Evolutionary conservation across 1,140 invertebrate species (phyloP), one percentile per base, ranked within the genome.

Genomic region (Dermatophagoides farinae): DNA sequence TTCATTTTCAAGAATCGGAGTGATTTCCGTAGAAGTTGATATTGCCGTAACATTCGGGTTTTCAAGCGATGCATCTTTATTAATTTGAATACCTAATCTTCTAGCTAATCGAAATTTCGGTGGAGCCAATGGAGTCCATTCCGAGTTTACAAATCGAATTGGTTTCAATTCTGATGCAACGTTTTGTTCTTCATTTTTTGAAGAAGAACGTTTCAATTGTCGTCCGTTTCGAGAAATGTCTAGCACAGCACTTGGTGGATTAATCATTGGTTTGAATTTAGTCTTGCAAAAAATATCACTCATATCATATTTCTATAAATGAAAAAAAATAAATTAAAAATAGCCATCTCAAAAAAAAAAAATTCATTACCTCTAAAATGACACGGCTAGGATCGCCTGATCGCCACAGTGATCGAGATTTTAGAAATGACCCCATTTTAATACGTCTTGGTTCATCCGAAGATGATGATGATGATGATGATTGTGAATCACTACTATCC

Each of bases 241-340:
- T 31, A 31, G 8, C 8, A 31, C 31, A 4, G 31, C 31, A 31
- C 31, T 31, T 8, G 31, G 31, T 31, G 31, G 31, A 31, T 31
- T 44, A 5, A 20, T 38, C 16, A 55, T 55, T 55, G 53, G 53
- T 25, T 55, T 55, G 38, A 55, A 55, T 44, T 31, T 31, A 5
- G 53, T 55, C 25, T 55, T 55, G 23, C 53, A 55, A 44, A 55
- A 55, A 40, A 55, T 55, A 23, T 55, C 53, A 23, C 53, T 55
- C 53, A 55, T 55, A 23, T 55, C 53, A 25, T 55, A 55, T 38
- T 55, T 55, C 53, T 55, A 38, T 1, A 44, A 55, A 11, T 14
- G 47, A 39, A 55, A 44, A 39, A 37, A 41, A 23, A 2, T 55
- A 1, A 25, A 12, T 25, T 4, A 39, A 12, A 25, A 12, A 40